Evolutionary conservation across 30 jellyfish, hydroid and myxozoan genomes (phyloP).

Genomic region (Turritopsis rubra): DNA sequence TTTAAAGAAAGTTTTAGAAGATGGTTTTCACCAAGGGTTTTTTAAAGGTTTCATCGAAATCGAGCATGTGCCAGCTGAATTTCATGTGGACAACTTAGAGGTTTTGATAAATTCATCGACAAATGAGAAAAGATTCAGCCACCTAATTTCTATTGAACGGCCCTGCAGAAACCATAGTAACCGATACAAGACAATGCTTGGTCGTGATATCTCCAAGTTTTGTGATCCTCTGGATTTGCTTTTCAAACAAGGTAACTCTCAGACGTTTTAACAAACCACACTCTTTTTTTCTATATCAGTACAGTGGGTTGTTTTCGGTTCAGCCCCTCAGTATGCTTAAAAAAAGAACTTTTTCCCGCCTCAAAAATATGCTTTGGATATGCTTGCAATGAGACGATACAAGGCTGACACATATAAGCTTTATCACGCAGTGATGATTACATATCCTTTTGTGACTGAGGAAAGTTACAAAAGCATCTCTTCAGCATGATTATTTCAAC

Average conservation of each 20-base stretch:
- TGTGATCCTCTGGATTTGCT: conserved; percentile 73
- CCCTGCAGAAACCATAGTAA: conserved; percentile 55
- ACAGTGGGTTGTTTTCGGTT: no score
- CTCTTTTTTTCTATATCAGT: no score
- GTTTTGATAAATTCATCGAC: conserved; percentile 46
- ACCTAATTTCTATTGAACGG: conserved; percentile 74
- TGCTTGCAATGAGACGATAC: no score
- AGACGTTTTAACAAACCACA: not conserved
- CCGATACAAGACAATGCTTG: conserved; percentile 51
- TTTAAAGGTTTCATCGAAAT: not conserved
- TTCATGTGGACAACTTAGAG: conserved; percentile 2
- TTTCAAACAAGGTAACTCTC: conserved; percentile 56
- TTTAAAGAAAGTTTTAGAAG: not conserved
- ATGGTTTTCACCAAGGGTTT: not conserved
- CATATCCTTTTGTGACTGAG: no score
- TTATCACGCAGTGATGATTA: no score
- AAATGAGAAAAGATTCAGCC: conserved; percentile 50
- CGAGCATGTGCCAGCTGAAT: conserved; percentile 9
- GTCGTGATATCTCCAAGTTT: conserved; percentile 34
- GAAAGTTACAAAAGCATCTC: no score
- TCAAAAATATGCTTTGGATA: no score
- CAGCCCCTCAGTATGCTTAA: no score
- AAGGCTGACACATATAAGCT: no score
- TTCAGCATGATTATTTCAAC: no score
- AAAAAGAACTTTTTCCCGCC: no score